Conservation (phyloP, 2,888 invertebrate genomes). For the Podotricha telesiphe region DNA sequence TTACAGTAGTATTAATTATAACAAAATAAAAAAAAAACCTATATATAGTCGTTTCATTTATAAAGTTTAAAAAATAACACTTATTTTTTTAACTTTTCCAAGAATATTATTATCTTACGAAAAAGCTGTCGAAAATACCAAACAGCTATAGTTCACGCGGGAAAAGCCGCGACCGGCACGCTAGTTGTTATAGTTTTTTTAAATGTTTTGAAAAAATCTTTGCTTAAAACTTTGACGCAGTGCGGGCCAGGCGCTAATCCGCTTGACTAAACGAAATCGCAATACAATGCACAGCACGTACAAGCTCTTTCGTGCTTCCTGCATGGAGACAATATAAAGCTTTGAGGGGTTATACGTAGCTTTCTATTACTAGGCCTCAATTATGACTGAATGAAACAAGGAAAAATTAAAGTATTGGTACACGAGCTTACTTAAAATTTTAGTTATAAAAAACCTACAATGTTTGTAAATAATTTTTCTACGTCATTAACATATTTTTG, state of each 20-base stretch:
- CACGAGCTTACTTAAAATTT: background rate
- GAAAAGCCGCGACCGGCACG: too few relatives aligned
- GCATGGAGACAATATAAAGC: slow-evolving; percentile 9
- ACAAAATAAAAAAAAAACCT: too few relatives aligned
- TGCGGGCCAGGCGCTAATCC: slow-evolving; percentile 18
- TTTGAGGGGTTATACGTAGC: background rate
- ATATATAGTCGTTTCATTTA: too few relatives aligned
- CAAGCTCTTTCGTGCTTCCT: slow-evolving; percentile 8
- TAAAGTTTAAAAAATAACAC: too few relatives aligned
- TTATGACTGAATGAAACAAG: background rate
- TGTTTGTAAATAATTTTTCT: too few relatives aligned
- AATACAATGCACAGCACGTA: slow-evolving; percentile 20
- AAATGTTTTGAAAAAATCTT: background rate
- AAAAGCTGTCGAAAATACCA: too few relatives aligned
- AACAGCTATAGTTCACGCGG: too few relatives aligned
- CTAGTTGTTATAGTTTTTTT: background rate
- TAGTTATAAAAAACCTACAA: background rate
- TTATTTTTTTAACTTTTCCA: too few relatives aligned
- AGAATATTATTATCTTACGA: too few relatives aligned
- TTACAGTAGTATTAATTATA: too few relatives aligned
- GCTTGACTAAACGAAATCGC: slow-evolving; percentile 21
- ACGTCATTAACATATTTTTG: too few relatives aligned
- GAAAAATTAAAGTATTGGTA: background rate
- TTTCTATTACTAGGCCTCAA: background rate
- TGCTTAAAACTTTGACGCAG: slow-evolving; percentile 7